Evolutionary conservation across 2,888 invertebrate genomes (phyloP).

Genomic region (Liopterus haemorrhoidalis): DNA sequence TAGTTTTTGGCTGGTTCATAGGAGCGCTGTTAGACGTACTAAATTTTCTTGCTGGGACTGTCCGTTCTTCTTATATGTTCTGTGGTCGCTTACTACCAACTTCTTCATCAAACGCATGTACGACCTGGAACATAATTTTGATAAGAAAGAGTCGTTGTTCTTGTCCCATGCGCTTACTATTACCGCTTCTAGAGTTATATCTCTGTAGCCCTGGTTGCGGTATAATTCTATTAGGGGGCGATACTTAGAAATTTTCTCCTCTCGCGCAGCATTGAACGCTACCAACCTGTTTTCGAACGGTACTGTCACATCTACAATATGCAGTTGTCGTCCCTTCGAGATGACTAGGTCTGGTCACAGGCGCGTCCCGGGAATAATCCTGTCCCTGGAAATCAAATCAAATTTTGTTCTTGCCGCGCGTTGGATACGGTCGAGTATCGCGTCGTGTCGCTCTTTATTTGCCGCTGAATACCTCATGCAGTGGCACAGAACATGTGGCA

Average conservation of each 20-base stretch:
- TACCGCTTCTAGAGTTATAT: no score
- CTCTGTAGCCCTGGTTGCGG: no score
- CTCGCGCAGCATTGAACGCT: conserved; percentile 32
- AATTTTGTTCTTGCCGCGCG: conserved; percentile 19
- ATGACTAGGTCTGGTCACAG: conserved; percentile 33
- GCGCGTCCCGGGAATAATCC: conserved; percentile 19
- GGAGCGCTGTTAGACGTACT: no score
- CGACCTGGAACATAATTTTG: no score
- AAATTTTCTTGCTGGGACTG: no score
- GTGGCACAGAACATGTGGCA: conserved; percentile 40
- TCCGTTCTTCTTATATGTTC: no score
- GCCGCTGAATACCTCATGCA: conserved; percentile 36
- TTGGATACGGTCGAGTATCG: conserved; percentile 29
- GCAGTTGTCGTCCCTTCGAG: conserved; percentile 27
- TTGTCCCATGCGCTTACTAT: no score
- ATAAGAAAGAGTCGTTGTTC: no score
- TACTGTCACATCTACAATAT: conserved; percentile 36
- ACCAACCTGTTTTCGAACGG: conserved; percentile 36
- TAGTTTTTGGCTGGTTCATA: no score
- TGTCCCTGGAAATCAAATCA: conserved; percentile 25
- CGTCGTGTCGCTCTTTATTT: conserved; percentile 33
- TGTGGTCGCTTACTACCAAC: no score
- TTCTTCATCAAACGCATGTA: no score
- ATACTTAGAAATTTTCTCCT: conserved; percentile 28
- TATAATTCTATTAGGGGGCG: conserved; percentile 9